Base-by-base conservation (phyloP, 2,797 vertebrate species). In the Falco peregrinus region DNA sequence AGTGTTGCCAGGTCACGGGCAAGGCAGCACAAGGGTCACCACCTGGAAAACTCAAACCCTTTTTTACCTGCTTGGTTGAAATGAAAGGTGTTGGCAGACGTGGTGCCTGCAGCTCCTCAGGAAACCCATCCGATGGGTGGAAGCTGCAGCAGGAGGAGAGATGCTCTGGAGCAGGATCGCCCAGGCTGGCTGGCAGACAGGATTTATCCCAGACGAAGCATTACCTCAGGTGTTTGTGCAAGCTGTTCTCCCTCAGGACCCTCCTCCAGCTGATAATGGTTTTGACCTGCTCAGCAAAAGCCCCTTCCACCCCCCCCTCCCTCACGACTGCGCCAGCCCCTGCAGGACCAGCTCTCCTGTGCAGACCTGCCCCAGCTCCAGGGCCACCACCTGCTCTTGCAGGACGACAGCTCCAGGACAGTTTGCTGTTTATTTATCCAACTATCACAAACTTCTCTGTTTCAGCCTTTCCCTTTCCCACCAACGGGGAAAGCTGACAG, bases 1-100 rank as follows among this genome's bases (percentile, higher is more conserved):
- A 47, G 5, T 2, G 2, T 8, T 6, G 7, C 5, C 61, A 9
- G 35, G 24, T 16, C 43, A 5, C 1, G 1, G 1, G 29, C 17
- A 18, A 45, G 60, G 51, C 53, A 11, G 18, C 70, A 48, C 26
- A 11, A 18, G n/a, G 80, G 50, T 33, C 59, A 24, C 60, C 61
- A 18, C 13, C 16, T 24, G 50, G 35, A 37, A 24, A 24, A 8
- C 4, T 31, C 68, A 5, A 48, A 14, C 43, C 37, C 5, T 16
- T 3, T 15, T 6, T 45, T 39, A 74, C 86, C 77, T 39, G 53
- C 43, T 48, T 8, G 35, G 16, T 26, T 26, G 8, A 37, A 37
- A 35, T 25, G 16, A 35, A 60, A 64, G 65, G 35, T 7, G 29
- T 3, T 6, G 74, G 48, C 11, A 2, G 19, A 16, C 1, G 19